Conservation (phyloP, 2,113 vertebrate species). For the Vicugna pacos region DNA sequence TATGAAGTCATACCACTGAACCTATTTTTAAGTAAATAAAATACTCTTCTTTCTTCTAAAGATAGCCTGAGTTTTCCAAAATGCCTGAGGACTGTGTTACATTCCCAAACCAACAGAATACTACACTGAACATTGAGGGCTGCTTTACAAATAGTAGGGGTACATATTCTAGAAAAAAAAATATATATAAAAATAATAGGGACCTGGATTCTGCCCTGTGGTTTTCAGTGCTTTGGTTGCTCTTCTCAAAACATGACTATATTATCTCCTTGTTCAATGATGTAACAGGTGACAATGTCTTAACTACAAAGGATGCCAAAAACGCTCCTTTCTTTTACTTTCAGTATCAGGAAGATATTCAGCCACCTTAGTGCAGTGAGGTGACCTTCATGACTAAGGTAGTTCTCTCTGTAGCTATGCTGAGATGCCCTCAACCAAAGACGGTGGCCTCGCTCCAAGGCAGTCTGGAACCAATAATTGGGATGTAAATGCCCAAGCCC, state of each 20-base stretch:
- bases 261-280: not conserved
- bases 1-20: not conserved
- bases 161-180: not conserved
- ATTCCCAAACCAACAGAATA: not conserved
- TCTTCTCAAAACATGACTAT: not conserved
- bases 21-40: conserved; percentile 31
- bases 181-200: not conserved
- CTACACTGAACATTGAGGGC: accelerated
- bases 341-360: not conserved
- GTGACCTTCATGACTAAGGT: not conserved
- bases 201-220: not conserved
- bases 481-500: accelerated
- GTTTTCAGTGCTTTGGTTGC: not conserved
- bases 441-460: accelerated
- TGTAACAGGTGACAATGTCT: not conserved
- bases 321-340: not conserved
- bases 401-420: not conserved
- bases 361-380: no score
- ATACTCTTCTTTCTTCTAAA: not conserved
- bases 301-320: not conserved
- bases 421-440: not conserved
- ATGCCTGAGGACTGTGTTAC: not conserved
- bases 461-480: not conserved
- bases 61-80: conserved; percentile 21
- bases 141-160: not conserved